Percentiles rank a stretch among this genome's conserved stretches.
Conservation (phyloP, 1,140 invertebrate genomes). For the Nasonia longicornis region DNA sequence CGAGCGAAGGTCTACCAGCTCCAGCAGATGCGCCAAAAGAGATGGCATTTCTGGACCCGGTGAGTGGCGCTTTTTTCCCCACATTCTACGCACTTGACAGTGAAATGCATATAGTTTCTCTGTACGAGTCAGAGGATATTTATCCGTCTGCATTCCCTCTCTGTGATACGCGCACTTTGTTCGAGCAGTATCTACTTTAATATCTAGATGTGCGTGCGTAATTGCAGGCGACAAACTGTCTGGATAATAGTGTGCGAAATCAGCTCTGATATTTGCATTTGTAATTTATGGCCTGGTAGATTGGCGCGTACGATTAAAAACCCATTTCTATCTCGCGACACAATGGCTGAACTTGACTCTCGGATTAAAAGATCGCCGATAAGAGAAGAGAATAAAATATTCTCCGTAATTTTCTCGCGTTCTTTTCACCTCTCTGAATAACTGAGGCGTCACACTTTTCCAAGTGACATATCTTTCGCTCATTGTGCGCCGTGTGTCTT, state of each 20-base stretch:
- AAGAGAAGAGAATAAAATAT: background rate
- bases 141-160: too few species aligned
- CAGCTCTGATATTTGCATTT: too few species aligned
- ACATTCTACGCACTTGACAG: too few species aligned
- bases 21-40: slow-evolving; percentile 51
- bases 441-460: background rate
- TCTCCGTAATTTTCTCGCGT: background rate
- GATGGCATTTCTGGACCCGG: slow-evolving; percentile 19
- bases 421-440: background rate
- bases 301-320: background rate
- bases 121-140: too few species aligned
- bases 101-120: too few species aligned
- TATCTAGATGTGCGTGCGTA: too few species aligned
- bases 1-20: slow-evolving; percentile 53
- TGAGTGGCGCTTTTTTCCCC: background rate
- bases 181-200: too few species aligned
- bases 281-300: background rate
- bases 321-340: background rate
- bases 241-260: too few species aligned
- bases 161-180: too few species aligned
- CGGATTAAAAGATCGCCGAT: background rate
- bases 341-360: background rate
- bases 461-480: background rate
- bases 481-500: background rate
- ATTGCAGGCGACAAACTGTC: too few species aligned